Base-by-base conservation (phyloP, 2,113 vertebrate species). In the Tautogolabrus adspersus region DNA sequence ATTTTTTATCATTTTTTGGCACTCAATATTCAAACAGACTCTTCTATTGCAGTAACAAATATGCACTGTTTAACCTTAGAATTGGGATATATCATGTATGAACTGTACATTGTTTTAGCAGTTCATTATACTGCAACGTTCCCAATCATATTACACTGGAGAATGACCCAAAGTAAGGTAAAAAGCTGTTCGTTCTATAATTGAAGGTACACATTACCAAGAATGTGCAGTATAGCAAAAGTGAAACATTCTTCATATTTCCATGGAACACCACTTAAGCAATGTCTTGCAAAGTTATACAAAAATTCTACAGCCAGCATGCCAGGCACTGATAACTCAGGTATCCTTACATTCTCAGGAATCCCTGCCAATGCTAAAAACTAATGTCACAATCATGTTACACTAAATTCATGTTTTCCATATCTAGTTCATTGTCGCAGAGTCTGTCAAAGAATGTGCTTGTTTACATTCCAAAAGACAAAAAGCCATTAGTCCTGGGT, bases 401-500 rank as follows among this genome's bases (percentile, higher is more conserved):
- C 47, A 57, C 34, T 61, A 61, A 60, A 61, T 54, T 70, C 8
- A 55, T 30, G 52, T 58, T 81, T 84, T 13, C 46, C 64, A 81
- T 63, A 47, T 63, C 34, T 37, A 54, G 30, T 54, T 30, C 60
- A 19, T 44, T 52, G 59, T 46, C 23, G 21, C 19, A 60, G 54
- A 72, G 54, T 11, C 42, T 73, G 67, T 79, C 38, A 86, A 69
- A 67, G 2, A 68, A 69, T 60, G 18, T 16, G 26, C 22, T 54
- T 65, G 59, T 81, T 63, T 72, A 56, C 52, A 77, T 62, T 47
- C n/a, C 15, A 58, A 72, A 73, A 75, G 5, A 46, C 34, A 64
- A 23, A 62, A 75, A 66, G 21, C n/a, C 77, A 59, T 79, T 60
- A 46, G 69, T 46, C n/a, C 26, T 37, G 38, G 52, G 55, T 13